A percentile compares a stretch with the other conserved stretches of the same genome.
Conservation (phyloP, 2,113 vertebrate genomes). For the Zosterops hypoxanthus region DNA sequence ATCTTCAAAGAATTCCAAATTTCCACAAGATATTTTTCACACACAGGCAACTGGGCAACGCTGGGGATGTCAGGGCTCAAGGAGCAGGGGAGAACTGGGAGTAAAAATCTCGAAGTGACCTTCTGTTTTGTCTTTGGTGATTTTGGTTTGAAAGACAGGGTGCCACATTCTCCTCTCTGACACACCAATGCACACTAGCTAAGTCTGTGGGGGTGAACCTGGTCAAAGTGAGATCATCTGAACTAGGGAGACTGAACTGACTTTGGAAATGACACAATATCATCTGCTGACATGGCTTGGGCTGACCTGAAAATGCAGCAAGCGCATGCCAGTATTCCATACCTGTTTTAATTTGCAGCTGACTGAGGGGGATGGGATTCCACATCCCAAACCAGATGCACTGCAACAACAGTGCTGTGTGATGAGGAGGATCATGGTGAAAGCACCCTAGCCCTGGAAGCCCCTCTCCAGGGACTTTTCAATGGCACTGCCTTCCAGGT, state of each 20-base stretch:
- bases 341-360: not conserved
- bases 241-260: not conserved
- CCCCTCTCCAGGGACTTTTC: not conserved
- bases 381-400: not conserved
- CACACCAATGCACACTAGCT: not conserved
- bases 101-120: constrained; percentile 71
- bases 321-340: not conserved
- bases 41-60: constrained; percentile 82
- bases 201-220: not conserved
- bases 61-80: constrained; percentile 71
- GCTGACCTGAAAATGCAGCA: constrained; percentile 30
- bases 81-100: constrained; percentile 60
- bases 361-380: not conserved
- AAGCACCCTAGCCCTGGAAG: constrained; percentile 2
- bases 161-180: constrained; percentile 49
- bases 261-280: not conserved
- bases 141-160: constrained; percentile 67
- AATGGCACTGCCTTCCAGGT: not conserved
- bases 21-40: constrained; percentile 88
- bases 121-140: constrained; percentile 75
- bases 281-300: constrained; percentile 28
- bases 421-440: not conserved
- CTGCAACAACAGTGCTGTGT: not conserved
- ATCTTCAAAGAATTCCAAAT: constrained; percentile 87
- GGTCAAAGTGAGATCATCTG: not conserved